phyloP scores from a whole-genome alignment of 2,113 vertebrate genomes.

The Grus americana region DNA sequence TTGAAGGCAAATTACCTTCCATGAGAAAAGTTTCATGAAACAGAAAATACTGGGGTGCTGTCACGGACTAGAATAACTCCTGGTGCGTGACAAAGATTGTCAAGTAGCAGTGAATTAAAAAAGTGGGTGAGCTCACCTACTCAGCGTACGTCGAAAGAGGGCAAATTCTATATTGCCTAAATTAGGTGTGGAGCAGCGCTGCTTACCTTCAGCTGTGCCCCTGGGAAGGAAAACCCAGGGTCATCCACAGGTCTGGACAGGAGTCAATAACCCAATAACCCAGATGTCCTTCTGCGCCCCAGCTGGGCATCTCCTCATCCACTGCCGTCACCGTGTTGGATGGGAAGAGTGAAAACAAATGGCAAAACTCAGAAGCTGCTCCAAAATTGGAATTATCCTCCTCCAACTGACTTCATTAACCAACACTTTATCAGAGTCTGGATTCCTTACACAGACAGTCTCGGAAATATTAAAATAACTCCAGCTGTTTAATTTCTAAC shows the following conservation, averaged over 20 bases:
- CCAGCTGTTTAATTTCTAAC: not conserved
- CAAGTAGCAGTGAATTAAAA: not conserved
- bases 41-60: not conserved
- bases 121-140: not conserved
- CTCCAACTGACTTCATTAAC: not conserved
- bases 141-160: not conserved
- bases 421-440: not conserved
- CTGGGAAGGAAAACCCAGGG: not conserved
- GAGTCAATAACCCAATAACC: not conserved
- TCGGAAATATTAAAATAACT: not conserved
- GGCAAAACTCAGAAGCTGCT: not conserved
- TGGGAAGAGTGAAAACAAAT: conserved; percentile 2
- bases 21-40: not conserved
- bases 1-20: not conserved
- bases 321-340: not conserved
- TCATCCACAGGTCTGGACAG: not conserved
- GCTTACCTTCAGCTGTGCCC: not conserved
- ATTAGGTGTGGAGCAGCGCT: not conserved
- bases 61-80: not conserved
- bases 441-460: not conserved
- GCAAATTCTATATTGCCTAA: not conserved
- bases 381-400: not conserved
- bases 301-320: not conserved
- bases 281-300: not conserved
- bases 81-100: not conserved